These are phyloP conservation scores for Geotrypetes seraphini DNA, from an alignment of 2,797 vertebrate species.

Conservation along the genomic window DNA sequence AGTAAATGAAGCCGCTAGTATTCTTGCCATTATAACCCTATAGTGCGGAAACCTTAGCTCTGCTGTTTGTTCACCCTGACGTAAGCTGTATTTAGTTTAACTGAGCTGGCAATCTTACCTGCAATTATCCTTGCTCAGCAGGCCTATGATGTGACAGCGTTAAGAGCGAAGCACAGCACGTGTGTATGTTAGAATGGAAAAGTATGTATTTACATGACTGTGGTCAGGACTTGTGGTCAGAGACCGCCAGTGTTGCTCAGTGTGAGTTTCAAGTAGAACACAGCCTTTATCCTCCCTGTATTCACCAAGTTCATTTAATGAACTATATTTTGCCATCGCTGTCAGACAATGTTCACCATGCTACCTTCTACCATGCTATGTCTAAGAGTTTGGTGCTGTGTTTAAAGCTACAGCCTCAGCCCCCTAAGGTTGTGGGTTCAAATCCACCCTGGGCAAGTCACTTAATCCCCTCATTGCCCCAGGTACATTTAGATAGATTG, in stretches of 20 bases:
- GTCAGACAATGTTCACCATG: too few species aligned
- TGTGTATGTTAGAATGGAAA: constrained; percentile 29
- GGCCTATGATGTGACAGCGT: constrained; percentile 3
- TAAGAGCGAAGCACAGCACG: constrained; percentile 13
- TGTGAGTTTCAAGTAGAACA: constrained; percentile 12
- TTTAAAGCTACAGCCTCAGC: too few species aligned
- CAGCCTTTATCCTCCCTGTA: constrained; percentile 19
- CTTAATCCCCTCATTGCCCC: too few species aligned
- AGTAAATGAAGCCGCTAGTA: too few species aligned
- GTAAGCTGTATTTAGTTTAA: neutral
- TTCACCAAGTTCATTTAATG: neutral
- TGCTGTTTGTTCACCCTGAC: neutral
- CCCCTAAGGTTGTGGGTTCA: too few species aligned
- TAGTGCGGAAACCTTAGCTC: too few species aligned
- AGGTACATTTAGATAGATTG: too few species aligned
- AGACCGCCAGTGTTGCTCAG: constrained; percentile 27
- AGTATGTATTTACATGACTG: constrained; percentile 36
- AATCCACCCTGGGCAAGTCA: too few species aligned
- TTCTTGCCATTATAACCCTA: too few species aligned
- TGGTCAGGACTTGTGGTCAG: constrained; percentile 27
- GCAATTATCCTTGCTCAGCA: constrained; percentile 6
- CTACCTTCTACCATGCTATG: too few species aligned
- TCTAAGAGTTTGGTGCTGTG: too few species aligned
- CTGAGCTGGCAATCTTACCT: constrained; percentile 5
- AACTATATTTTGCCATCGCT: too few species aligned